Evolutionary conservation across 2,888 invertebrate genomes (phyloP).

Genomic region (Scaptomyza polygonia): DNA sequence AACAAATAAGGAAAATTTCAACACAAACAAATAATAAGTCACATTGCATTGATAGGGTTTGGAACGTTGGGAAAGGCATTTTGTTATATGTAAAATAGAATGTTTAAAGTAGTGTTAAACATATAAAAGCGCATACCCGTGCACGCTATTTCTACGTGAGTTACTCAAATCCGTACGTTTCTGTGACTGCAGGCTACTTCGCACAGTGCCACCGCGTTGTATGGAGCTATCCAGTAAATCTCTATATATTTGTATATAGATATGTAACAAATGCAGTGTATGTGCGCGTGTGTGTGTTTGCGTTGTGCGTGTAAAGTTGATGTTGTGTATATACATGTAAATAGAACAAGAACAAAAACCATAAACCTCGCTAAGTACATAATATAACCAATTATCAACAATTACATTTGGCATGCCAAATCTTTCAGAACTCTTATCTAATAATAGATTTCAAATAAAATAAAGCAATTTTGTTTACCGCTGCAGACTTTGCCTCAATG

Average conservation of each 20-base stretch:
- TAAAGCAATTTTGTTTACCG: conserved; percentile 82
- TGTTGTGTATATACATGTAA: conserved; percentile 69
- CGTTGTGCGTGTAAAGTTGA: conserved; percentile 45
- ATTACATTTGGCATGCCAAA: conserved; percentile 20
- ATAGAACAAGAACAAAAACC: conserved; percentile 60
- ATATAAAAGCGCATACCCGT: conserved; percentile 84
- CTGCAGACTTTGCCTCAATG: conserved; percentile 86
- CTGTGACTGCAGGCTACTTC: conserved; percentile 86
- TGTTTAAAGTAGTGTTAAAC: conserved; percentile 56
- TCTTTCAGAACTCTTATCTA: neutral
- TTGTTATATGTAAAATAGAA: conserved; percentile 1
- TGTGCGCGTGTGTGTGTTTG: conserved; percentile 36
- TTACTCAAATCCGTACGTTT: conserved; percentile 83
- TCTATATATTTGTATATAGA: conserved; percentile 54
- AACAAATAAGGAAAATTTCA: neutral
- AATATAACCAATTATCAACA: conserved; percentile 13
- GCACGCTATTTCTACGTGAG: conserved; percentile 87
- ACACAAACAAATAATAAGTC: conserved; percentile 13
- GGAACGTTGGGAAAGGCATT: conserved; percentile 1
- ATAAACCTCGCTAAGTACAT: conserved; percentile 39
- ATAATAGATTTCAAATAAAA: neutral
- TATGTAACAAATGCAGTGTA: conserved; percentile 21
- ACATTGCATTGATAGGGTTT: conserved; percentile 10
- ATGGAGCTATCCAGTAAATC: conserved; percentile 87
- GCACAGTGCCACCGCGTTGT: conserved; percentile 86